A percentile compares a stretch with the other conserved stretches of the same genome.
These are phyloP conservation scores for Polypterus senegalus DNA, from an alignment of 2,113 vertebrate species.

Conservation along the genomic window DNA sequence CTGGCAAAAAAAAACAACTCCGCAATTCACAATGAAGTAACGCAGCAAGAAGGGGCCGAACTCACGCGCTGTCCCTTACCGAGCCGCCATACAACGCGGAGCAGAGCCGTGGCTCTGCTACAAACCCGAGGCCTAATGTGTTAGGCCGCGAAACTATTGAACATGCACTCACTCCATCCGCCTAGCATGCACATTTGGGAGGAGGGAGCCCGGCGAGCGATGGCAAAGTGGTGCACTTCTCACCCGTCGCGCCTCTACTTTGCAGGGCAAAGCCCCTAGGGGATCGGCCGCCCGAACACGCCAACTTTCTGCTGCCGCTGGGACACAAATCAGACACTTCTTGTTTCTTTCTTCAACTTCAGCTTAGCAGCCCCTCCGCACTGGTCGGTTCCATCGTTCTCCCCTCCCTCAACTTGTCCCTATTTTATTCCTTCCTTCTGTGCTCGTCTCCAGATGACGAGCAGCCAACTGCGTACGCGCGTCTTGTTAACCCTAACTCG, in stretches of 20 bases:
- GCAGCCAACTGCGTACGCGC: too few species aligned
- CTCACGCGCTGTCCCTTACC: neutral
- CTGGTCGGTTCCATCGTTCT: constrained; percentile 28
- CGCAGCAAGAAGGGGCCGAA: too few species aligned
- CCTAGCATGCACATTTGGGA: constrained; percentile 8
- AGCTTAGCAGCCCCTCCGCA: constrained; percentile 24
- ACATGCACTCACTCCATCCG: constrained; percentile 13
- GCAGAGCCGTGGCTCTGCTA: neutral
- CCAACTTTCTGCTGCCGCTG: constrained; percentile 39
- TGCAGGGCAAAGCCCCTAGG: too few species aligned
- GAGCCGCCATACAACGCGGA: neutral
- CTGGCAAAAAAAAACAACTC: too few species aligned
- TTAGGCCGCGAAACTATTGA: constrained; percentile 55
- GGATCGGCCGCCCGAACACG: constrained; percentile 11
- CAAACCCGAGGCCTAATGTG: constrained; percentile 42
- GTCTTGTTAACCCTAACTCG: too few species aligned
- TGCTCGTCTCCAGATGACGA: too few species aligned
- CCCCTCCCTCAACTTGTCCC: constrained; percentile 35
- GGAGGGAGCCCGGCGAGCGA: constrained; percentile 1
- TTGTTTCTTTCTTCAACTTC: constrained; percentile 48
- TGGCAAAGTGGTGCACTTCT: too few species aligned
- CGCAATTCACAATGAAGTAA: neutral
- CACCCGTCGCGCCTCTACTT: too few species aligned
- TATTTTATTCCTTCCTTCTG: too few species aligned
- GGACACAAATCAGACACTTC: constrained; percentile 37